phyloP scores from a whole-genome alignment of 1,140 invertebrate genomes.

The Solenopsis invicta region DNA sequence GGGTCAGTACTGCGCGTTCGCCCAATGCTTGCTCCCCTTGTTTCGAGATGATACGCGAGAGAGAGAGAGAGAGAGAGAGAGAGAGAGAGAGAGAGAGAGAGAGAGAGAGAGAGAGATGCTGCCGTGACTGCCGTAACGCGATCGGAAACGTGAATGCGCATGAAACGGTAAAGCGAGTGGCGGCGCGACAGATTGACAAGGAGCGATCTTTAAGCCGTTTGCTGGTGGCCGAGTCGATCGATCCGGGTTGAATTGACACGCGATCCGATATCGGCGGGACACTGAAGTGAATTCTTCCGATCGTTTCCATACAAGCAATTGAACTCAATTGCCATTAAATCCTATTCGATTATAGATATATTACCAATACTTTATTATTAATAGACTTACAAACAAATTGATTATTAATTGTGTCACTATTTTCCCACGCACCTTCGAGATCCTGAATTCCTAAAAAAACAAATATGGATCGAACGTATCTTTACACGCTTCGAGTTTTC shows the following conservation, averaged over 20 bases:
- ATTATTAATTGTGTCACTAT: not conserved
- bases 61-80: too few relatives aligned
- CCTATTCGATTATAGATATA: not conserved
- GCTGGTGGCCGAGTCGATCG: too few relatives aligned
- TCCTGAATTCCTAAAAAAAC: not conserved
- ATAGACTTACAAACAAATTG: not conserved
- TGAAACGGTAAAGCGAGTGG: too few relatives aligned
- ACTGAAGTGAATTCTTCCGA: not conserved
- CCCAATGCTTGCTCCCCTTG: conserved; percentile 25
- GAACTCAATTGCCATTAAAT: not conserved
- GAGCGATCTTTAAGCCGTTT: too few relatives aligned
- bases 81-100: too few relatives aligned
- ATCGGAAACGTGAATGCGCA: not conserved
- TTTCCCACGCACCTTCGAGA: not conserved
- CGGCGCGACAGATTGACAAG: too few relatives aligned
- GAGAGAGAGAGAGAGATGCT: too few relatives aligned
- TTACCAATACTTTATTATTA: not conserved
- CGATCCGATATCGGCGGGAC: not conserved
- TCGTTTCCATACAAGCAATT: not conserved
- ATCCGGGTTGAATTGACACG: not conserved
- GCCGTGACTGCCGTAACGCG: too few relatives aligned
- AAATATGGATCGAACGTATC: not conserved
- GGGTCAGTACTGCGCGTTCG: conserved; percentile 44
- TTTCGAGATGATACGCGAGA: conserved; percentile 3
- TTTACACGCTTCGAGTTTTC: not conserved